Evolutionary conservation across 2,888 invertebrate species (phyloP), one percentile per base, ranked within the genome.

Genomic region (Branchipolynoe longqiensis): DNA sequence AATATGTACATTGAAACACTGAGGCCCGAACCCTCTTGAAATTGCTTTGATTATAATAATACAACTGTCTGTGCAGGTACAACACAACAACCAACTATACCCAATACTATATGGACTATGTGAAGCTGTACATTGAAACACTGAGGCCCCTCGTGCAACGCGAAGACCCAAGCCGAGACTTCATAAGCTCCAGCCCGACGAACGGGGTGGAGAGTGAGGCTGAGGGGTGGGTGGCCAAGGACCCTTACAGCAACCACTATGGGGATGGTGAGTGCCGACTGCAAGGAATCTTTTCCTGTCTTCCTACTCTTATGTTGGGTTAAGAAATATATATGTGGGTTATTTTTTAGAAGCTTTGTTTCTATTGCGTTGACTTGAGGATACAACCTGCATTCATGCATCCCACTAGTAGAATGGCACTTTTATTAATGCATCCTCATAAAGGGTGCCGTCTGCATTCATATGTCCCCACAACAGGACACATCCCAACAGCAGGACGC

Each of bases 161-260:
- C 22, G 92, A 93, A 31, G 93, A 93, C 86, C 85, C 95, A 0
- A 95, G 95, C 0, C 94, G 97, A 87, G 95, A 96, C 0, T 98
- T 96, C 92, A 92, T 98, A 4, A 95, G 96, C 0, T 99, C 99
- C 0, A 98, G 98, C 92, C 99, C 99, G 0, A 96, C 91, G 3
- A 93, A 94, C 88, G 94, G 93, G 0, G 82, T 88, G 0, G 90
- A 92, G 82, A 90, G 92, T 4, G 88, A 89, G 48, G 92, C 94
- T 88, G 96, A 98, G 91, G 97, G 96, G 0, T 97, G 96, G 91
- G 95, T 98, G 64, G 96, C 97, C 0, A 88, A 93, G 0, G 95
- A 97, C 93, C 99, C 99, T 0, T 96, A 96, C 88, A 96, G 96
- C 90, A 94, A 95, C 0, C 94, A 95, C 81, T 98, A 96, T 92